These are phyloP conservation scores for Toxonevra muliebris DNA, from an alignment of 2,888 invertebrate species.

Conservation along the genomic window DNA sequence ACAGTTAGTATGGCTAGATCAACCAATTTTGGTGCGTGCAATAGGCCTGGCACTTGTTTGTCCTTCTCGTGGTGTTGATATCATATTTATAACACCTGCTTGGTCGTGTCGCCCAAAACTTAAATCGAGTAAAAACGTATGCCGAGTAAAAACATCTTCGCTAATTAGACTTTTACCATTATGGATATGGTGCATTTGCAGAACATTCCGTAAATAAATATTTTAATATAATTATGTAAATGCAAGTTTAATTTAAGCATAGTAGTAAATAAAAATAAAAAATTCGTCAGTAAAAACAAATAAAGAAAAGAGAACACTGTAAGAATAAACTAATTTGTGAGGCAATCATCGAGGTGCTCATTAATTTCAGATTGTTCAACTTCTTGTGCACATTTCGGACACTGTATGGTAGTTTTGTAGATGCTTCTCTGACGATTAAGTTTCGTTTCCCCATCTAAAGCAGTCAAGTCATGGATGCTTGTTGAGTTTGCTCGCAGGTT, in stretches of 20 bases:
- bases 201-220: conserved; percentile 66
- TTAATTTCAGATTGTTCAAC: conserved; percentile 52
- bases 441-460: conserved; percentile 40
- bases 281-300: too few relatives aligned
- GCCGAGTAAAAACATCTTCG: conserved; percentile 89
- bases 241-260: background rate
- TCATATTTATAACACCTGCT: conserved; percentile 78
- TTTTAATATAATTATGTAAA: conserved; percentile 76
- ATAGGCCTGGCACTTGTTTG: conserved; percentile 97
- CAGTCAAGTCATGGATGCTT: conserved; percentile 26
- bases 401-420: conserved; percentile 50
- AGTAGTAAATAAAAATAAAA: background rate
- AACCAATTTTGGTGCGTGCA: conserved; percentile 85
- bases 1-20: conserved; percentile 71
- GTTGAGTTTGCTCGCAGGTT: background rate
- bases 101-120: conserved; percentile 70
- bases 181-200: conserved; percentile 73
- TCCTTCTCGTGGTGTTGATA: conserved; percentile 84
- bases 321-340: too few relatives aligned
- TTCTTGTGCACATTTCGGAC: conserved; percentile 58
- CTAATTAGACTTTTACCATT: conserved; percentile 85
- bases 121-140: conserved; percentile 94
- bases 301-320: too few relatives aligned
- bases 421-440: conserved; percentile 52
- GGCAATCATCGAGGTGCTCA: conserved; percentile 57